Conservation (phyloP, 2,888 invertebrate genomes). For the Dioctria rufipes region DNA sequence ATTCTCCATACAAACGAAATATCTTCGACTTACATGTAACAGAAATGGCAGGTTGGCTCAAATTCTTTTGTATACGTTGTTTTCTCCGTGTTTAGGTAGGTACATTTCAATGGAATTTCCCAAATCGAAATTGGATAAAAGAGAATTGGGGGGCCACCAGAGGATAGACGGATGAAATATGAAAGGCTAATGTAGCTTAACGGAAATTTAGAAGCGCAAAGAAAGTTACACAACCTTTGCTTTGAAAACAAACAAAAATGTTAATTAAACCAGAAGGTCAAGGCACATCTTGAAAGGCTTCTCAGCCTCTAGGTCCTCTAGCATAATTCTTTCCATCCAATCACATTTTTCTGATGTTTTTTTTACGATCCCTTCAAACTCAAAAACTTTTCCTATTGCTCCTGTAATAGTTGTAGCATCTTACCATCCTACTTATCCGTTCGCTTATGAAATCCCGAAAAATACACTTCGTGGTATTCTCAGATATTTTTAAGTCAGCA, state of each 20-base stretch:
- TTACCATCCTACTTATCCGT: slow-evolving; percentile 4
- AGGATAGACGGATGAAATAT: slow-evolving; percentile 2
- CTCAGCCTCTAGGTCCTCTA: not conserved
- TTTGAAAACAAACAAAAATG: not conserved
- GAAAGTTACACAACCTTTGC: not conserved
- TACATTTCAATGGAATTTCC: not conserved
- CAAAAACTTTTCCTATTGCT: not conserved
- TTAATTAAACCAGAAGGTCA: slow-evolving; percentile 28
- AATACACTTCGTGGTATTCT: not conserved
- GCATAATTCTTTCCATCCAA: not conserved
- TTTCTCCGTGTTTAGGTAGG: not conserved
- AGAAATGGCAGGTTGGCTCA: not conserved
- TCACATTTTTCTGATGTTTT: not conserved
- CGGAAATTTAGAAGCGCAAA: not conserved
- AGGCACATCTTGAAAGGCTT: not conserved
- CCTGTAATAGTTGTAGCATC: slow-evolving; percentile 9
- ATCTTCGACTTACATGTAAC: slow-evolving; percentile 16
- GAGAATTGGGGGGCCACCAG: not conserved
- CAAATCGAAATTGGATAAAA: slow-evolving; percentile 16
- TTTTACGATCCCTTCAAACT: slow-evolving; percentile 1
- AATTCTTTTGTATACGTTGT: slow-evolving; percentile 4
- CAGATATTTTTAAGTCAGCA: slow-evolving; percentile 15
- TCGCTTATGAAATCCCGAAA: not conserved
- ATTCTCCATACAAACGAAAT: slow-evolving; percentile 8
- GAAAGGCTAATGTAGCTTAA: not conserved